Evolutionary conservation across 2,113 vertebrate species (phyloP).

Genomic region (Ahaetulla prasina): DNA sequence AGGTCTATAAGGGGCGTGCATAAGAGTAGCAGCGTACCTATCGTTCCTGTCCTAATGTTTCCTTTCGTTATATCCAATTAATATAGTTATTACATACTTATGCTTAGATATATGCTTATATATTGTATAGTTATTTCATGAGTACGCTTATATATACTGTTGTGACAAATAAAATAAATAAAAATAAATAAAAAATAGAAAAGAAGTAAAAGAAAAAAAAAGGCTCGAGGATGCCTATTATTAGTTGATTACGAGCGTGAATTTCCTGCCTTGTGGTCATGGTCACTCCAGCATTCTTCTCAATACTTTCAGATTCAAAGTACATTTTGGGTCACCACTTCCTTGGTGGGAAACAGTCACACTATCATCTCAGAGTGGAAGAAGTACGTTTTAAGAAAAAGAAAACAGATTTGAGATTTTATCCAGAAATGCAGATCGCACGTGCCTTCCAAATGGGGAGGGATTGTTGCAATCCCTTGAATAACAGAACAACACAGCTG

Average conservation of each 20-base stretch:
- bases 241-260: neutral
- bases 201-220: neutral
- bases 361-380: neutral
- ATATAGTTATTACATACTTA: too few relatives aligned
- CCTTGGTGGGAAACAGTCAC: neutral
- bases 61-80: too few relatives aligned
- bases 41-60: too few relatives aligned
- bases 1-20: too few relatives aligned
- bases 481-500: too few relatives aligned
- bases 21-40: too few relatives aligned
- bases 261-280: slow-evolving; percentile 18
- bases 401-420: rapidly evolving
- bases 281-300: neutral
- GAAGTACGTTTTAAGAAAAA: neutral
- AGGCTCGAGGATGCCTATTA: neutral
- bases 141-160: too few relatives aligned
- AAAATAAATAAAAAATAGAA: too few relatives aligned
- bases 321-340: neutral
- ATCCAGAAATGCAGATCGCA: neutral
- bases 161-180: too few relatives aligned
- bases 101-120: too few relatives aligned
- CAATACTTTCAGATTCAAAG: neutral
- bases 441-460: neutral
- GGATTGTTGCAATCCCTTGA: neutral
- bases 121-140: too few relatives aligned